phyloP scores from a whole-genome alignment of 2,797 vertebrate genomes.

The Cossypha niveicapilla region DNA sequence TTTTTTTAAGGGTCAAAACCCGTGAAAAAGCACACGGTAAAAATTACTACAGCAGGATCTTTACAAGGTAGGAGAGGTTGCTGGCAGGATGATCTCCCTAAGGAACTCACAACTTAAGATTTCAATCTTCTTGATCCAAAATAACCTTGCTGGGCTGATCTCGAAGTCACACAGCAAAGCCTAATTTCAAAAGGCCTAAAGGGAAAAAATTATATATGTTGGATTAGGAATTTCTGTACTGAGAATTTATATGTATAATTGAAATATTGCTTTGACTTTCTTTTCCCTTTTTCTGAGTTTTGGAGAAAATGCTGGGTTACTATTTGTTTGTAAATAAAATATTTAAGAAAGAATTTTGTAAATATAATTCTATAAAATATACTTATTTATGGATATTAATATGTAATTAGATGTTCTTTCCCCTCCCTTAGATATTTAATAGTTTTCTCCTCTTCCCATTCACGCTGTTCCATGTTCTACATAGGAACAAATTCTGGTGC shows the following conservation, averaged over 20 bases:
- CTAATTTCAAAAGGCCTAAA: background rate
- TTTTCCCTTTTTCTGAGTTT: background rate
- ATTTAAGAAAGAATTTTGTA: background rate
- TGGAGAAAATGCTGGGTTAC: background rate
- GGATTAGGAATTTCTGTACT: background rate
- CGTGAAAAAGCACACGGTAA: background rate
- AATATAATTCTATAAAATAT: background rate
- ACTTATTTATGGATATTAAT: background rate
- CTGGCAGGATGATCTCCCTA: conserved; percentile 1
- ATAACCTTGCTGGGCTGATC: conserved; percentile 12
- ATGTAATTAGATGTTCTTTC: background rate
- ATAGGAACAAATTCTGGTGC: background rate
- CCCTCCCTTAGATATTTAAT: background rate
- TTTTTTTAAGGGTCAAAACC: background rate
- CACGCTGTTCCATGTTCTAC: background rate
- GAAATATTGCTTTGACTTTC: background rate
- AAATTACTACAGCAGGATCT: background rate
- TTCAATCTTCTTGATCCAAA: conserved; percentile 16
- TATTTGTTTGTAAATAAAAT: background rate
- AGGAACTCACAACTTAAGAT: conserved; percentile 7
- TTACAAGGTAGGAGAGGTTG: background rate
- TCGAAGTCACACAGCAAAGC: background rate
- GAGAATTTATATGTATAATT: background rate
- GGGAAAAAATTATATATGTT: background rate
- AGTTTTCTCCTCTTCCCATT: background rate